Conservation (phyloP, 2,113 vertebrate genomes). For the Echinops telfairi region DNA sequence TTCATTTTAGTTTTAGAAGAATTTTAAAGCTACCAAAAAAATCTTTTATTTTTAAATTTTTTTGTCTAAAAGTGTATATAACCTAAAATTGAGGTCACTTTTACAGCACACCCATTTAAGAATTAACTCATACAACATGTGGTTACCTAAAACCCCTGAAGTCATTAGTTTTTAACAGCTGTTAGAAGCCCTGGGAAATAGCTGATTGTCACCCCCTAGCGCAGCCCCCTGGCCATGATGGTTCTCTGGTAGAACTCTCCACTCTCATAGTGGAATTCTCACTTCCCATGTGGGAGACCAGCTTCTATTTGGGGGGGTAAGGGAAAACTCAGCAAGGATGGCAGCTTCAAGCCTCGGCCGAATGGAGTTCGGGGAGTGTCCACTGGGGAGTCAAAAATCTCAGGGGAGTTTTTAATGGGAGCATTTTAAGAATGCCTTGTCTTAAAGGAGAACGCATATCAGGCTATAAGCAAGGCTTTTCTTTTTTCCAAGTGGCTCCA, state of each 20-base stretch:
- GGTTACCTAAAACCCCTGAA: no score
- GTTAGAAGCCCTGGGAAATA: background rate
- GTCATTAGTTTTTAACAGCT: no score
- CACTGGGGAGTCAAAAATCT: background rate
- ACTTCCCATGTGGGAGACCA: background rate
- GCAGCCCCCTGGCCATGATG: background rate
- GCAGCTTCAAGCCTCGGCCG: background rate
- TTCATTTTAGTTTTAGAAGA: slow-evolving; percentile 11
- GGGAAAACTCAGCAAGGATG: background rate
- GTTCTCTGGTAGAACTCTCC: background rate
- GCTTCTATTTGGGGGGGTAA: background rate
- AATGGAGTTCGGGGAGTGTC: background rate
- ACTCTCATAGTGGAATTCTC: background rate
- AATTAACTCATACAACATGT: background rate
- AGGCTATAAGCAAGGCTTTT: background rate
- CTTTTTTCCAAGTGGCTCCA: no score
- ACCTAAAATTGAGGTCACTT: slow-evolving; percentile 17
- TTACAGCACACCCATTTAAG: background rate
- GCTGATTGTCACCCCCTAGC: background rate
- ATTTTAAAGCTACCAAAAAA: background rate
- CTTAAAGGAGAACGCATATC: background rate
- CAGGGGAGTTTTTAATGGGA: background rate
- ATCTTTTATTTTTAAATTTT: no score
- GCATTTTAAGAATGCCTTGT: background rate
- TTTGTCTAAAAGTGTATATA: no score